Conservation (phyloP, 2,797 vertebrate species). For the Fistularia tabacaria region DNA sequence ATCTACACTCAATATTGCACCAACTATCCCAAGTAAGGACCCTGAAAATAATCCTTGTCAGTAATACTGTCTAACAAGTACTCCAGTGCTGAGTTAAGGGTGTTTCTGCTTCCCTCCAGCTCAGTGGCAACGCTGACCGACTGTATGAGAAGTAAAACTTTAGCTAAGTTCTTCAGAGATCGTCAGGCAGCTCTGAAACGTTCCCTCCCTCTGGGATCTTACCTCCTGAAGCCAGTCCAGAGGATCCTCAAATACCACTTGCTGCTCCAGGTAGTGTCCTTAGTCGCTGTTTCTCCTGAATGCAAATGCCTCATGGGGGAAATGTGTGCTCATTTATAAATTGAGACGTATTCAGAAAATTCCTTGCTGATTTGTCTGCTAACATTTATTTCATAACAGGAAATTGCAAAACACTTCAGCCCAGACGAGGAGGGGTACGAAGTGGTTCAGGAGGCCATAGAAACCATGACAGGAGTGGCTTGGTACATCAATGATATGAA, state of each 20-base stretch:
- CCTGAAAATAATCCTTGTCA: neutral
- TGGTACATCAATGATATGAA: conserved; percentile 99
- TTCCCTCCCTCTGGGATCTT: conserved; percentile 88
- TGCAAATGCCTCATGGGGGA: too few species aligned
- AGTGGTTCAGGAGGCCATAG: conserved; percentile 90
- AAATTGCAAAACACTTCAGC: conserved; percentile 93
- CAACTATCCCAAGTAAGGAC: conserved; percentile 96
- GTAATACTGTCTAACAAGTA: neutral
- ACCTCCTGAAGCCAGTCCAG: conserved; percentile 94
- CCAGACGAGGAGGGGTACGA: conserved; percentile 85
- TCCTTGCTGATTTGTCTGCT: neutral
- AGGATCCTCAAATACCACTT: conserved; percentile 97
- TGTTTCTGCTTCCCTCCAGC: conserved; percentile 60
- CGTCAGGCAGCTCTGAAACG: conserved; percentile 86
- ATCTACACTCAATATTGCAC: conserved; percentile 99
- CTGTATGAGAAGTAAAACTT: conserved; percentile 90
- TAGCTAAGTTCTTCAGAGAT: conserved; percentile 92
- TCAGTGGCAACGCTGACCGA: conserved; percentile 89
- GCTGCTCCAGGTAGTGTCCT: conserved; percentile 85
- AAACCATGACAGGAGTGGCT: conserved; percentile 96
- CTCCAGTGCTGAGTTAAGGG: neutral
- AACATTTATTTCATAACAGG: conserved; percentile 62
- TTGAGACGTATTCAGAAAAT: neutral
- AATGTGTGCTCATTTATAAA: too few species aligned
- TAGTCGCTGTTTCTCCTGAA: neutral